phyloP scores from a whole-genome alignment of 2,113 vertebrate species.

The Leiothrix lutea region DNA sequence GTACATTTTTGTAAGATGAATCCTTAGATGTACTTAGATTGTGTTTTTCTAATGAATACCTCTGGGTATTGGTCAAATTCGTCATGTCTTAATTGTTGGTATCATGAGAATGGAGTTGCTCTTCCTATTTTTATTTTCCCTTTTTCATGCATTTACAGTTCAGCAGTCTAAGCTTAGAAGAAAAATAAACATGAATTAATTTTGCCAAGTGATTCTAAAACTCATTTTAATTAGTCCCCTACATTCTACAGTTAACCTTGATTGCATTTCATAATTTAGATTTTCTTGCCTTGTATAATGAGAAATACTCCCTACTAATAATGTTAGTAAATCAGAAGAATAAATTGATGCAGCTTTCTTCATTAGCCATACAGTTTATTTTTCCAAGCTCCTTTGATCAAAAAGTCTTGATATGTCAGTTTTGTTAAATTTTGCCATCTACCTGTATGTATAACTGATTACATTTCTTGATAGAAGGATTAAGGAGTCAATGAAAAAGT shows the following conservation, averaged over 20 bases:
- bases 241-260: slow-evolving; percentile 4
- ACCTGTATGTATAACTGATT: slow-evolving; percentile 8
- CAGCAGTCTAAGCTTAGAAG: slow-evolving; percentile 22
- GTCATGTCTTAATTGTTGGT: not conserved
- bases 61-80: slow-evolving; percentile 1
- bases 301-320: slow-evolving; percentile 9
- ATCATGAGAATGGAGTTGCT: not conserved
- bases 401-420: not conserved
- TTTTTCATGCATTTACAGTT: slow-evolving; percentile 37
- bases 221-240: slow-evolving; percentile 46
- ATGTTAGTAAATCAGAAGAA: slow-evolving; percentile 1
- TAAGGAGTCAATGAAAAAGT: slow-evolving; percentile 28
- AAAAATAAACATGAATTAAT: slow-evolving; percentile 43
- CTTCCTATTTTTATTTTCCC: slow-evolving; percentile 37
- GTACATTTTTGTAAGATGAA: not conserved
- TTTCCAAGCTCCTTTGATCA: not conserved
- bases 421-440: slow-evolving; percentile 27
- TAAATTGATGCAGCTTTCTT: slow-evolving; percentile 9
- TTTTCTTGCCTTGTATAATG: slow-evolving; percentile 17
- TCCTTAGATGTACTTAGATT: not conserved
- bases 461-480: slow-evolving; percentile 49
- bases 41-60: slow-evolving; percentile 41
- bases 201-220: slow-evolving; percentile 35
- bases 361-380: not conserved
- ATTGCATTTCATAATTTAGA: slow-evolving; percentile 35